Conservation (phyloP, 2,113 vertebrate species). For the Isurus oxyrinchus region DNA sequence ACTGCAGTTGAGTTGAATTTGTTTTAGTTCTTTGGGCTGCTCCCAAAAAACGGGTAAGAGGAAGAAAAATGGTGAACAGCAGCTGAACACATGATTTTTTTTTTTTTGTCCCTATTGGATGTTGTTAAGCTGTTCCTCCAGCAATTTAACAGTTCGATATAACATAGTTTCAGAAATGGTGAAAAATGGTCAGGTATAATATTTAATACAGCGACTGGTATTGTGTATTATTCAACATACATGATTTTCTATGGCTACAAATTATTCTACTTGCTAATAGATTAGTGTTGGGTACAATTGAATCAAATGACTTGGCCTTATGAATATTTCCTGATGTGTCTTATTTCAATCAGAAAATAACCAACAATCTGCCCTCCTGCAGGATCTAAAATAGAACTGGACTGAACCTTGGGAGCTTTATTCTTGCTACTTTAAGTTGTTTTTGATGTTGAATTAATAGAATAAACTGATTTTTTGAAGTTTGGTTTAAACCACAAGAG, state of each 20-base stretch:
- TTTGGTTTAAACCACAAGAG: not conserved
- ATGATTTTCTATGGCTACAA: not conserved
- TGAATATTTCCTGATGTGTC: not conserved
- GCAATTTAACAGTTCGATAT: not conserved
- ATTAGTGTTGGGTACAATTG: not conserved
- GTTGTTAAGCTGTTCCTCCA: not conserved
- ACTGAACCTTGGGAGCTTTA: constrained; percentile 12
- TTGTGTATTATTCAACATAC: not conserved
- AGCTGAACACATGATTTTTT: not conserved
- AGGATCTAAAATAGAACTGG: not conserved
- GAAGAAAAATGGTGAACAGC: not conserved
- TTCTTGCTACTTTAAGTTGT: not conserved
- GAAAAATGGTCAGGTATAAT: not conserved
- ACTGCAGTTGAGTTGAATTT: not conserved
- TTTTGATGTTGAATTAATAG: not conserved
- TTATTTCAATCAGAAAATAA: not conserved
- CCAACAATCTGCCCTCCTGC: not conserved
- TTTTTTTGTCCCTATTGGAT: not conserved
- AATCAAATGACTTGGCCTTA: not conserved
- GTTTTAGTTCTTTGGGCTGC: not conserved
- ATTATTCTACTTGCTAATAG: not conserved
- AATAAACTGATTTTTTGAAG: not conserved
- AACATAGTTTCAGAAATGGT: not conserved
- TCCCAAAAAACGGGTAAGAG: not conserved
- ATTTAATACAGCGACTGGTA: not conserved